Evolutionary conservation across 2,797 vertebrate genomes (phyloP).

Genomic region (Enteromius thamalakanensis): DNA sequence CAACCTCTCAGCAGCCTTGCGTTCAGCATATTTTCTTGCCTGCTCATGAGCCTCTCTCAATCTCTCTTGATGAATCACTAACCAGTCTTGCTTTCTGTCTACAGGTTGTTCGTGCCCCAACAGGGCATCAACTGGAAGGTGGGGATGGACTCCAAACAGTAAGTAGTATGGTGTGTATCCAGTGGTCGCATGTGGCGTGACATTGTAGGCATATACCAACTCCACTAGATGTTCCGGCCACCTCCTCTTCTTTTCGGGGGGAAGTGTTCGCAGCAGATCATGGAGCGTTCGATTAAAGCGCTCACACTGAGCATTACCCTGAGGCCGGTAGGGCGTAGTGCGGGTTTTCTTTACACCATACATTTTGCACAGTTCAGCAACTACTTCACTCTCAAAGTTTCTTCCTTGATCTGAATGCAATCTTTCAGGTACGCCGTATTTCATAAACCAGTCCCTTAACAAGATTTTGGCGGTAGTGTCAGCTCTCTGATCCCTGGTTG

Average conservation of each 20-base stretch:
- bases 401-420: too few relatives aligned
- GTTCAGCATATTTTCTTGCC: neutral
- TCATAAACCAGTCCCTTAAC: too few relatives aligned
- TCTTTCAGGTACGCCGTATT: too few relatives aligned
- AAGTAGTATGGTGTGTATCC: neutral
- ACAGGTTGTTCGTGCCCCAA: neutral
- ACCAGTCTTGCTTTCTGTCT: neutral
- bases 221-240: too few relatives aligned
- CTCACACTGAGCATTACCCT: neutral
- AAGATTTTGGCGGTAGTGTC: too few relatives aligned
- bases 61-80: slow-evolving; percentile 1
- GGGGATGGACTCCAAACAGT: neutral
- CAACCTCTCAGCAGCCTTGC: neutral
- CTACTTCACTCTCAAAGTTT: too few relatives aligned
- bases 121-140: neutral
- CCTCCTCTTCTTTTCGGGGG: too few relatives aligned
- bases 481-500: too few relatives aligned
- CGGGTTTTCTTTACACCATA: neutral
- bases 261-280: too few relatives aligned
- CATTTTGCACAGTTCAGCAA: neutral
- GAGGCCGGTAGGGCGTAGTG: neutral
- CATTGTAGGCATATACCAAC: neutral
- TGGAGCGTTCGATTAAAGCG: too few relatives aligned
- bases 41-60: too few relatives aligned
- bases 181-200: neutral